Evolutionary conservation across 2,113 vertebrate genomes (phyloP).

Genomic region (Colius striatus): DNA sequence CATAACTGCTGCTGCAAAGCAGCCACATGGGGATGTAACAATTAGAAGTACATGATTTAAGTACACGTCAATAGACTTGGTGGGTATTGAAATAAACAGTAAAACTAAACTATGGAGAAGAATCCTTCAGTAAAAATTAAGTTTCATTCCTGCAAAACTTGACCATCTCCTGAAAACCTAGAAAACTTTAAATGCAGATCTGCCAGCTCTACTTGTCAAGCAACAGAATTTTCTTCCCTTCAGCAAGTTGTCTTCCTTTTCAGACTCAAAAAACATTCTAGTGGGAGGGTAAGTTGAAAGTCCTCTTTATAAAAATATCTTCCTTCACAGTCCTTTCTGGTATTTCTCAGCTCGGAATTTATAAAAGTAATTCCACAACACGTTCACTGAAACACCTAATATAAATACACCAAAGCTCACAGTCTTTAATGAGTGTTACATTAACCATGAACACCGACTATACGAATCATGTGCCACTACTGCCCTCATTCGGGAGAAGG

Average conservation of each 20-base stretch:
- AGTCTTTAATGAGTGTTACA: background rate
- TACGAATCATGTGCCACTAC: constrained; percentile 39
- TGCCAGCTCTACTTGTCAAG: background rate
- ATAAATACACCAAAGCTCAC: constrained; percentile 62
- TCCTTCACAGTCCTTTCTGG: constrained; percentile 41
- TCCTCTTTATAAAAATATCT: constrained; percentile 40
- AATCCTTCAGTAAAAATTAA: background rate
- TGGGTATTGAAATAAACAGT: background rate
- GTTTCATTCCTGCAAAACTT: background rate
- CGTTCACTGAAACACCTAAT: constrained; percentile 63
- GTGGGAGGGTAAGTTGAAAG: constrained; percentile 46
- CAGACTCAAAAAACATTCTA: constrained; percentile 3
- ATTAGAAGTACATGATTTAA: background rate
- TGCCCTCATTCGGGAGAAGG: constrained; percentile 67
- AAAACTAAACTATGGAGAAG: background rate
- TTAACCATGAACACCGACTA: background rate
- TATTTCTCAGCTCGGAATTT: constrained; percentile 62
- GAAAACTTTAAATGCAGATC: background rate
- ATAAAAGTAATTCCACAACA: constrained; percentile 74
- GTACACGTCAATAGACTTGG: background rate
- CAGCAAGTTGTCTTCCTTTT: constrained; percentile 20
- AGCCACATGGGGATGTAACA: background rate
- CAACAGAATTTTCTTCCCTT: background rate
- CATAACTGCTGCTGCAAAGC: background rate
- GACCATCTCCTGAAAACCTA: background rate